Evolutionary conservation across 2,113 vertebrate genomes (phyloP).

Genomic region (Thymallus thymallus): DNA sequence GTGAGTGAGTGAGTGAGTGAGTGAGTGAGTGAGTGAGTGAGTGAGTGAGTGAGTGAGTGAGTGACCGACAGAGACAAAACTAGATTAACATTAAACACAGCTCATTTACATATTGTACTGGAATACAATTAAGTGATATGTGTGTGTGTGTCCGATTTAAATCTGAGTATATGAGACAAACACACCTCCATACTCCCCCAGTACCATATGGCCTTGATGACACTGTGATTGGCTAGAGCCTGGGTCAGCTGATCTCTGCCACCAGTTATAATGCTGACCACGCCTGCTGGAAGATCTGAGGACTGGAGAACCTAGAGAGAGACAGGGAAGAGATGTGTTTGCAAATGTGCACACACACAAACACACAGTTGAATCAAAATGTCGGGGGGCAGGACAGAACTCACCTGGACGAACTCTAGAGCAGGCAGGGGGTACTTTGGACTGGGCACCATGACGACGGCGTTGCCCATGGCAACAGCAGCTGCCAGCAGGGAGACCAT

Average conservation of each 20-base stretch:
- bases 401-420: slow-evolving; percentile 81
- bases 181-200: slow-evolving; percentile 84
- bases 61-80: background rate
- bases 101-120: too few relatives aligned
- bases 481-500: slow-evolving; percentile 82
- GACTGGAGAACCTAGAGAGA: slow-evolving; percentile 75
- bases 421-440: slow-evolving; percentile 76
- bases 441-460: slow-evolving; percentile 82
- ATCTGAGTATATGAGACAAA: background rate
- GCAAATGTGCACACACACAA: background rate
- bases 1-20: slow-evolving; percentile 33
- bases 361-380: background rate
- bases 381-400: background rate
- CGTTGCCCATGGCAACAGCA: slow-evolving; percentile 78
- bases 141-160: background rate
- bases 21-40: slow-evolving; percentile 41
- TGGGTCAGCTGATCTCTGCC: slow-evolving; percentile 78
- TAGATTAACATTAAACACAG: background rate
- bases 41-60: background rate
- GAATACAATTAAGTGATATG: background rate
- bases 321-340: background rate
- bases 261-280: slow-evolving; percentile 84
- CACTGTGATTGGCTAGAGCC: slow-evolving; percentile 84
- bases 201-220: slow-evolving; percentile 87
- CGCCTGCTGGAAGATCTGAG: slow-evolving; percentile 78